These are phyloP conservation scores for Mesochorus sp. DNA, from an alignment of 2,888 invertebrate species.

Conservation along the genomic window DNA sequence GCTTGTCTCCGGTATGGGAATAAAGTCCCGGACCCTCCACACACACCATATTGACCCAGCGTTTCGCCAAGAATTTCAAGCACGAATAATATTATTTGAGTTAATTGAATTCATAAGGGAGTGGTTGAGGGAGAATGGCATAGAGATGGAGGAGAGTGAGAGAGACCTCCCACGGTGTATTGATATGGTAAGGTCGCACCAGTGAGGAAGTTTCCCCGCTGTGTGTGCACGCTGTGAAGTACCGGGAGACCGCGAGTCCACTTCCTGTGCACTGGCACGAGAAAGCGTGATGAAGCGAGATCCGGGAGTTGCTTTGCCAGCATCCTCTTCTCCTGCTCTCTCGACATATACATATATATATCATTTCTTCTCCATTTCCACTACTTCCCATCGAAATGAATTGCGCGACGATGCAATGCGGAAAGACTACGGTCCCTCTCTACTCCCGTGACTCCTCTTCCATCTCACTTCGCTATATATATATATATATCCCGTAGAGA, in stretches of 20 bases:
- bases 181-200: constrained; percentile 45
- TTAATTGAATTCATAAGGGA: constrained; percentile 73
- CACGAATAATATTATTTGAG: constrained; percentile 73
- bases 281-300: constrained; percentile 47
- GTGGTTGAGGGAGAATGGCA: constrained; percentile 49
- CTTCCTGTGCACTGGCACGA: constrained; percentile 33
- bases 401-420: constrained; percentile 17
- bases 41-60: constrained; percentile 68
- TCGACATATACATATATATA: no score
- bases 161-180: constrained; percentile 31
- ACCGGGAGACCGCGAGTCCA: constrained; percentile 23
- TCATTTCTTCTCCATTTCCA: neutral
- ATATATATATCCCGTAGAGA: constrained; percentile 18
- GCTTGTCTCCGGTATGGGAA: constrained; percentile 20
- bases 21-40: constrained; percentile 30
- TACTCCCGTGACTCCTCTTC: neutral
- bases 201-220: constrained; percentile 29
- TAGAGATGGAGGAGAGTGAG: constrained; percentile 15
- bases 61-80: constrained; percentile 70
- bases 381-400: constrained; percentile 38
- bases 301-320: neutral
- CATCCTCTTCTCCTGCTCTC: neutral
- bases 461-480: constrained; percentile 20
- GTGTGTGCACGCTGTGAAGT: constrained; percentile 16
- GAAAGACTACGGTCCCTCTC: constrained; percentile 9